phyloP scores from a whole-genome alignment of 2,888 invertebrate genomes.

The Teleiodes luculella region DNA sequence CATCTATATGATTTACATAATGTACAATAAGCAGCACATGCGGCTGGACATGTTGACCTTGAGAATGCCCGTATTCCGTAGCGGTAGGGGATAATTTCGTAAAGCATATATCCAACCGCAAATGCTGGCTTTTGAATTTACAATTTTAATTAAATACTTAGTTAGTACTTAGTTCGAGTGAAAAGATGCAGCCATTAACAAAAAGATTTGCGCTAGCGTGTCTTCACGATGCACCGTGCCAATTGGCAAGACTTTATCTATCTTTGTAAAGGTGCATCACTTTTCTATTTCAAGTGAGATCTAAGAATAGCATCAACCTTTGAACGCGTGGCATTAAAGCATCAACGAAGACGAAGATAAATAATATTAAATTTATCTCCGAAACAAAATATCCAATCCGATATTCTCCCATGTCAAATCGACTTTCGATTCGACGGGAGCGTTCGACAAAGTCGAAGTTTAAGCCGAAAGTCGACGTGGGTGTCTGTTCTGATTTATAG shows the following conservation, averaged over 20 bases:
- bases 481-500: conserved; percentile 67
- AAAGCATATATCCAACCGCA: too few species aligned
- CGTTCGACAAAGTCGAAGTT: conserved; percentile 15
- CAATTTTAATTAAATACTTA: neutral
- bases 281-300: conserved; percentile 3
- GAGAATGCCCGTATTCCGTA: too few species aligned
- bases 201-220: neutral
- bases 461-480: conserved; percentile 45
- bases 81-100: too few species aligned
- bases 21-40: too few species aligned
- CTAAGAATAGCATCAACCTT: neutral
- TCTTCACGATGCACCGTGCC: neutral
- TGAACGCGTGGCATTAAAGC: neutral
- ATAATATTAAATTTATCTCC: neutral
- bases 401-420: conserved; percentile 32
- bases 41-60: too few species aligned
- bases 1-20: neutral
- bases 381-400: neutral
- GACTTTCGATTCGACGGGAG: conserved; percentile 45
- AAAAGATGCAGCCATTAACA: conserved; percentile 4
- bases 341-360: neutral
- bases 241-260: conserved; percentile 3
- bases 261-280: neutral
- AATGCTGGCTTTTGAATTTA: neutral
- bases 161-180: too few species aligned